Evolutionary conservation across 2,888 invertebrate species (phyloP).

Genomic region (Cryptocheilus praepositus): DNA sequence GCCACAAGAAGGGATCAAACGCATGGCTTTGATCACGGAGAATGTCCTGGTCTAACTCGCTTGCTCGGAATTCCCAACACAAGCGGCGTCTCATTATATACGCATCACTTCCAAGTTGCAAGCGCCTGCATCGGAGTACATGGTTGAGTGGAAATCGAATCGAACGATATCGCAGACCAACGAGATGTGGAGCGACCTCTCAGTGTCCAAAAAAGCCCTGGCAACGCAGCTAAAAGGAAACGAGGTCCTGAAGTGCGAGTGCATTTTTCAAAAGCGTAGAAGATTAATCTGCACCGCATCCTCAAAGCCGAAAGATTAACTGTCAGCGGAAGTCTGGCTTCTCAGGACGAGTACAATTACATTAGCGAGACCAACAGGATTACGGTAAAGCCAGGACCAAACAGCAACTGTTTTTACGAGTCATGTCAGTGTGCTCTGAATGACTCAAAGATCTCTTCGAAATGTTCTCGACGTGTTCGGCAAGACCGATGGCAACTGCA

Average conservation of each 20-base stretch:
- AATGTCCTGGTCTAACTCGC: constrained; percentile 7
- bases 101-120: background rate
- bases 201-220: background rate
- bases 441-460: constrained; percentile 18
- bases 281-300: background rate
- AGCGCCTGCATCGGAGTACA: too few relatives aligned
- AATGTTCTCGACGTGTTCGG: constrained; percentile 15
- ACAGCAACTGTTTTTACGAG: constrained; percentile 28
- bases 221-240: too few relatives aligned
- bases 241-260: too few relatives aligned
- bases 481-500: constrained; percentile 24
- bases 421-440: constrained; percentile 22
- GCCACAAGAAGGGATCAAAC: too few relatives aligned
- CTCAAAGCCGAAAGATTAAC: constrained; percentile 28
- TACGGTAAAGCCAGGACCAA: constrained; percentile 25
- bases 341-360: constrained; percentile 33
- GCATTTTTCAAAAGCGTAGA: too few relatives aligned
- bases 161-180: background rate
- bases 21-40: background rate
- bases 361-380: constrained; percentile 16
- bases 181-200: background rate
- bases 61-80: constrained; percentile 8
- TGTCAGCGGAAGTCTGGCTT: constrained; percentile 11
- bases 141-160: background rate
- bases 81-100: constrained; percentile 8